Percentiles rank a stretch among this genome's conserved stretches.
These are phyloP conservation scores for Myrmecophaga tridactyla DNA, from an alignment of 2,113 vertebrate genomes.

Conservation along the genomic window DNA sequence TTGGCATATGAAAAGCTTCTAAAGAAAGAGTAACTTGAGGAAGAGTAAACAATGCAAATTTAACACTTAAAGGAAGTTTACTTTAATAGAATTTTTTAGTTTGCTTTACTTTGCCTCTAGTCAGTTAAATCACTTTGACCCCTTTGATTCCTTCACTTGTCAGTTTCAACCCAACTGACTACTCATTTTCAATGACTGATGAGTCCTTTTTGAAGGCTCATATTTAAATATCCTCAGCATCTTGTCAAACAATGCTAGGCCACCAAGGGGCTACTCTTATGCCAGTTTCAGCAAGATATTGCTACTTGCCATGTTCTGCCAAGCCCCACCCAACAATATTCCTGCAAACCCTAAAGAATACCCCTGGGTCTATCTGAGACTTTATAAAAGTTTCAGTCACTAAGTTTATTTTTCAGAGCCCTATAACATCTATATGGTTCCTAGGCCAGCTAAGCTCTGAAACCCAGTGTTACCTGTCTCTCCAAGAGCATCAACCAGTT, in stretches of 20 bases:
- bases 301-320: no score
- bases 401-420: no score
- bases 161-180: background rate
- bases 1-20: background rate
- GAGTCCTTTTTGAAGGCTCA: background rate
- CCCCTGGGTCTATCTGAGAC: no score
- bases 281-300: no score
- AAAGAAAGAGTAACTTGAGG: background rate
- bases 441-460: no score
- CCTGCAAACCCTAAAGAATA: no score
- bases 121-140: background rate
- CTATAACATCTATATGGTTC: no score
- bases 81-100: background rate
- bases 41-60: background rate
- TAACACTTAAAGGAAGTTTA: background rate
- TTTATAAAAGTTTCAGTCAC: no score
- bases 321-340: no score
- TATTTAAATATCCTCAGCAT: fast-evolving
- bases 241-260: background rate
- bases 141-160: background rate
- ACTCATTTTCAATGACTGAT: background rate
- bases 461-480: no score
- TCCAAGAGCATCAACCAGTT: no score
- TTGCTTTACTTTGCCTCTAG: background rate
- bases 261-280: no score